Evolutionary conservation across 2,888 invertebrate genomes (phyloP).

Genomic region (Endomychus coccineus): DNA sequence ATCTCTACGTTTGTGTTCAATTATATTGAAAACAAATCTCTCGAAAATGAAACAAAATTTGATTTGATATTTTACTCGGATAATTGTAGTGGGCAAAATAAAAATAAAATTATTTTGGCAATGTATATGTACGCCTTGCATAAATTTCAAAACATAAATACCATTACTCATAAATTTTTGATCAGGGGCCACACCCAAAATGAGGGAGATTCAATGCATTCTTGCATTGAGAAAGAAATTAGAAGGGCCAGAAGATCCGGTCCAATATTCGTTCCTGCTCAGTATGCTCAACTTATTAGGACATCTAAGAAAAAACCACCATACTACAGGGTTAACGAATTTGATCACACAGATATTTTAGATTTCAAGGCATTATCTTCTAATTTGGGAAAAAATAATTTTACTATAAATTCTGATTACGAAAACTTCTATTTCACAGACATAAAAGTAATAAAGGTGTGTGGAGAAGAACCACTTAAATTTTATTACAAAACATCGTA

Average conservation of each 20-base stretch:
- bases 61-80: conserved; percentile 27
- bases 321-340: conserved; percentile 1
- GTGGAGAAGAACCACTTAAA: no score
- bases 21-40: conserved; percentile 23
- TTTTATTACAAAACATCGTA: no score
- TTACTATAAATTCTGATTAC: no score
- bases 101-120: conserved; percentile 24
- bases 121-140: conserved; percentile 12
- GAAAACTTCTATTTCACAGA: no score
- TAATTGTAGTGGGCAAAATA: conserved; percentile 28
- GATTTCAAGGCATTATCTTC: no score
- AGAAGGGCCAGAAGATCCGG: conserved; percentile 4
- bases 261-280: conserved; percentile 1
- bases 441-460: no score
- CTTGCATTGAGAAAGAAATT: conserved; percentile 9
- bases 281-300: conserved; percentile 1
- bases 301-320: neutral
- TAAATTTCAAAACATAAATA: conserved; percentile 6
- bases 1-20: conserved; percentile 31
- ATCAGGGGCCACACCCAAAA: conserved; percentile 12
- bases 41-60: conserved; percentile 10
- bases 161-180: conserved; percentile 11
- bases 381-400: no score
- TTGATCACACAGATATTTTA: no score
- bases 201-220: conserved; percentile 11